Conservation (phyloP, 2,797 vertebrate genomes). For the Acanthiza pusilla region DNA sequence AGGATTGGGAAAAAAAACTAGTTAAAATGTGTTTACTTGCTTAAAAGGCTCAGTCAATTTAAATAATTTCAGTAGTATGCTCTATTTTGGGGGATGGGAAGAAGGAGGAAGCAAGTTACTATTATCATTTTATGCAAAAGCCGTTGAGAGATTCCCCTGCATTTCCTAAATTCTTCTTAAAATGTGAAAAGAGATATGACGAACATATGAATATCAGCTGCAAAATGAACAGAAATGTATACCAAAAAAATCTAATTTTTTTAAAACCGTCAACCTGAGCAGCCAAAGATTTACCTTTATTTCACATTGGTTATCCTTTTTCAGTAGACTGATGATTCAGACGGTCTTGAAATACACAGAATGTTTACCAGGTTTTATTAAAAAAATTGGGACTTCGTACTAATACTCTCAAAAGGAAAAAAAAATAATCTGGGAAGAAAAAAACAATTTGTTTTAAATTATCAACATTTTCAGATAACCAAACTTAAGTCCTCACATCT, state of each 20-base stretch:
- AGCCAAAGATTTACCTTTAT: slow-evolving; percentile 45
- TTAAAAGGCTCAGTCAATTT: slow-evolving; percentile 84
- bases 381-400: not conserved
- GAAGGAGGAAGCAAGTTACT: slow-evolving; percentile 65
- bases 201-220: not conserved
- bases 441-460: not conserved
- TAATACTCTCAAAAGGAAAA: not conserved
- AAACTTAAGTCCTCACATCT: not conserved
- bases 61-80: slow-evolving; percentile 82
- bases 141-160: slow-evolving; percentile 38
- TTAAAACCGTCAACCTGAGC: not conserved
- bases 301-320: slow-evolving; percentile 18
- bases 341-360: slow-evolving; percentile 8
- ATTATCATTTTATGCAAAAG: slow-evolving; percentile 71
- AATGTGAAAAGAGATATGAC: slow-evolving; percentile 1
- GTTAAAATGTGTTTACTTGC: slow-evolving; percentile 89
- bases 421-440: not conserved
- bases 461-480: not conserved
- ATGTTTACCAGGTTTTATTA: slow-evolving; percentile 1
- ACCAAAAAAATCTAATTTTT: slow-evolving; percentile 31
- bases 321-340: not conserved
- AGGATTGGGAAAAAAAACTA: slow-evolving; percentile 93
- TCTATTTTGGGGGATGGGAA: slow-evolving; percentile 66
- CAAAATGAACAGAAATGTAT: slow-evolving; percentile 34
- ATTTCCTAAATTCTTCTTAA: slow-evolving; percentile 53